Base-by-base conservation (phyloP, 2,888 invertebrate genomes). In the Homarus gammarus region DNA sequence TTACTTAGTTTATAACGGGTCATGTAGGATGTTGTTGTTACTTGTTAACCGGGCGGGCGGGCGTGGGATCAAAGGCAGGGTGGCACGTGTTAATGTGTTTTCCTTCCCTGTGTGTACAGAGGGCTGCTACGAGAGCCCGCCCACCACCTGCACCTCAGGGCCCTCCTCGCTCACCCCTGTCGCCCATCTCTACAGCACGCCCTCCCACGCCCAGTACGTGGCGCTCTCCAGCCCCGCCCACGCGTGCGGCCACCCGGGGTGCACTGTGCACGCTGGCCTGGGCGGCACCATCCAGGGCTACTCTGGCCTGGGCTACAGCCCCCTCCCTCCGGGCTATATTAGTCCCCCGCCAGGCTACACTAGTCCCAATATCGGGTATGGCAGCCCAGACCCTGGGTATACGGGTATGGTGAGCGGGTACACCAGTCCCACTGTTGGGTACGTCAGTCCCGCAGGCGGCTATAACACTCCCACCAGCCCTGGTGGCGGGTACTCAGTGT, bases 121-220 rank as follows among this genome's bases (percentile, higher is more conserved):
- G 78, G 86, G 89, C 33, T 90, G 89, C 73, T 85, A 90, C 84
- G 89, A 91, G 84, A 84, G 87, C 72, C 79, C 87, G 27, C 90
- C 87, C 8, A 85, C 68, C 75, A 81, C 84, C 75, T 79, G 87
- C 72, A n/a, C 88, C 27, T 56, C 90, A 5, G 51, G 81, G 40
- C 27, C 70, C 49, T n/a, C 70, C 49, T 51, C 84, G 38, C 70
- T 84, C 68, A 73, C 84, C 44, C 70, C 56, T 44, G 84, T 77
- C 18, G 44, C 88, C 51, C 87, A 83, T 31, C 85, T 91, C 12
- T 87, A 84, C 82, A 87, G 68, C 64, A 64, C 88, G 22, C 81
- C 87, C n/a, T 51, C 81, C 12, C 90, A 78, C 73, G 64, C 85
- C 51, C 75, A 73, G 85, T 73, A 82, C 75, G 49, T 82, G 61